These are phyloP conservation scores for Phoenicopterus ruber DNA, from an alignment of 2,113 vertebrate species.

Conservation along the genomic window DNA sequence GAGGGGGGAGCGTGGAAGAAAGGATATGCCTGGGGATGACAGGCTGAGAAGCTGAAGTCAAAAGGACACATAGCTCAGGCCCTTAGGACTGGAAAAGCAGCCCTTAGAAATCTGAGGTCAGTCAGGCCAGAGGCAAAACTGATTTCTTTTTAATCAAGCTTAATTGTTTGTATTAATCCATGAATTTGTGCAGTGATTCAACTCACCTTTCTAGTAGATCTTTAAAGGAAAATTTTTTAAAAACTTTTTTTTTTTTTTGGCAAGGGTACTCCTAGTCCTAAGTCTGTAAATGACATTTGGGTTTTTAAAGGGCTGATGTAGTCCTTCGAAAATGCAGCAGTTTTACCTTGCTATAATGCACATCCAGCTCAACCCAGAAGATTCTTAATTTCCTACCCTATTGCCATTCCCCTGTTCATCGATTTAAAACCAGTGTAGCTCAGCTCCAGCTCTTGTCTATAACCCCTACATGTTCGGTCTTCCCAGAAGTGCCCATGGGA, in stretches of 20 bases:
- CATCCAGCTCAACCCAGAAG: not conserved
- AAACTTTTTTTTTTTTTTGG: not conserved
- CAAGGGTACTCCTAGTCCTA: not conserved
- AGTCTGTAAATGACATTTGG: not conserved
- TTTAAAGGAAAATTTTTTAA: not conserved
- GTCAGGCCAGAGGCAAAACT: constrained; percentile 27
- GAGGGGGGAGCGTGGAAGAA: not conserved
- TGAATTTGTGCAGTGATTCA: not conserved
- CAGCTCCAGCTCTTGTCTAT: not conserved
- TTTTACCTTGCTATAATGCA: not conserved
- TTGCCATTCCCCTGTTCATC: not conserved
- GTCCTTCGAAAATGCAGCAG: not conserved
- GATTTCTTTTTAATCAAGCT: constrained; percentile 50
- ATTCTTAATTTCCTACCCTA: not conserved
- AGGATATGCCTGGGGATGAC: constrained; percentile 1
- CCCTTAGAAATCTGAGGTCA: constrained; percentile 32
- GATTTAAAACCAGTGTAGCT: not conserved
- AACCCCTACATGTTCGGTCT: not conserved
- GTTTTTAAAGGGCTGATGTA: not conserved
- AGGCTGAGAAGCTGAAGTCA: constrained; percentile 24
- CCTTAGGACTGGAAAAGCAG: constrained; percentile 17
- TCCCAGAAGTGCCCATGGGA: not conserved
- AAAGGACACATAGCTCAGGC: constrained; percentile 31
- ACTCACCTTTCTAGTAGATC: not conserved
- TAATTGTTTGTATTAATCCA: constrained; percentile 51